Percentiles rank a stretch among this genome's conserved stretches.
These are phyloP conservation scores for Dicentrarchus labrax DNA, from an alignment of 2,113 vertebrate genomes.

Conservation along the genomic window DNA sequence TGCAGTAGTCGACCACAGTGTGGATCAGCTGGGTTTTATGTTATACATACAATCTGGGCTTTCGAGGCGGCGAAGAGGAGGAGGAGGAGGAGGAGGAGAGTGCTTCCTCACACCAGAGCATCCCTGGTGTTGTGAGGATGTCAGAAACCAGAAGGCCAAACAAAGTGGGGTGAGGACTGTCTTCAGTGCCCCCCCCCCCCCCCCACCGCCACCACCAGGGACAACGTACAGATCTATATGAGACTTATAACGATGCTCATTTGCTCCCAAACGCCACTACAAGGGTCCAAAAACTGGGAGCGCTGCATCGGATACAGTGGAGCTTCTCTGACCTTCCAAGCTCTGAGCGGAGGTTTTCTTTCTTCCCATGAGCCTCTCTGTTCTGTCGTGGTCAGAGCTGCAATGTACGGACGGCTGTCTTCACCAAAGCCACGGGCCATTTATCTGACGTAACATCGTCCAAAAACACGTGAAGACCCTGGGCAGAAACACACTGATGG, in stretches of 20 bases:
- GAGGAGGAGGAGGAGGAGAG: background rate
- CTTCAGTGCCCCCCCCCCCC: background rate
- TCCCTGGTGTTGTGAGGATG: conserved; percentile 43
- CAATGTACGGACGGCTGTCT: background rate
- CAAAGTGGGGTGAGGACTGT: conserved; percentile 34
- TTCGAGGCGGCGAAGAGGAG: too few relatives aligned
- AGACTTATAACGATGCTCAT: conserved; percentile 34
- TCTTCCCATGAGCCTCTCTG: conserved; percentile 44
- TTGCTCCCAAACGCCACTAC: conserved; percentile 40
- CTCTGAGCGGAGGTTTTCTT: background rate
- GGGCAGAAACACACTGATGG: conserved; percentile 81
- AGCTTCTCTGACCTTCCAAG: conserved; percentile 21
- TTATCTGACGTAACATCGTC: conserved; percentile 32
- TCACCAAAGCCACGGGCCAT: background rate
- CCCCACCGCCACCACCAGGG: background rate
- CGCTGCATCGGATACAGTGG: background rate
- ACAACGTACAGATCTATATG: background rate
- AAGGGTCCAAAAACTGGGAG: conserved; percentile 58
- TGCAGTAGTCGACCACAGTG: conserved; percentile 47
- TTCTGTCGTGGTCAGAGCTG: conserved; percentile 1
- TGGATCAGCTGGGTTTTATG: conserved; percentile 63
- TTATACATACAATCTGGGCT: conserved; percentile 58
- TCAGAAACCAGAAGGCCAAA: background rate
- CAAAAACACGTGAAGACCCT: conserved; percentile 58
- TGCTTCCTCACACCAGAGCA: conserved; percentile 54